Evolutionary conservation across 2,113 vertebrate species (phyloP).

Genomic region (Agapornis roseicollis): DNA sequence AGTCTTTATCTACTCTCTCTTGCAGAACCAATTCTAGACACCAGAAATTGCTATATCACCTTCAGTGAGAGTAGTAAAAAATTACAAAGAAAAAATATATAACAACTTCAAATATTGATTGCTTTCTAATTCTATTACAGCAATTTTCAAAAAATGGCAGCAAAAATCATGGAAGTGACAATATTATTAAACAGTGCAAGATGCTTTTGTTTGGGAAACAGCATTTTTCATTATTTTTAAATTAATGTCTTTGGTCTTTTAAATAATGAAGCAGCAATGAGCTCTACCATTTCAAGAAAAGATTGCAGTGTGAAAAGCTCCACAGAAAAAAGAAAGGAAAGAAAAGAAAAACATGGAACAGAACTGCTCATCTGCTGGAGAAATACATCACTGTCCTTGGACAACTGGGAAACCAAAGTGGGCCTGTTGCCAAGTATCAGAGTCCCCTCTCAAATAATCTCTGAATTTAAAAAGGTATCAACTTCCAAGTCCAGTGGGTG

Average conservation of each 20-base stretch:
- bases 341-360: neutral
- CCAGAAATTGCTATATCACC: neutral
- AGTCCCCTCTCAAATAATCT: neutral
- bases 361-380: neutral
- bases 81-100: neutral
- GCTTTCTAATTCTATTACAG: neutral
- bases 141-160: neutral
- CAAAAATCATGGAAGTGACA: neutral
- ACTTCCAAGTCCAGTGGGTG: neutral
- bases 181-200: neutral
- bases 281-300: neutral
- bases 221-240: neutral
- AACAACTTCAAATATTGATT: neutral
- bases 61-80: constrained; percentile 23
- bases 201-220: constrained; percentile 9
- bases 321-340: neutral
- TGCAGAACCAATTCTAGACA: neutral
- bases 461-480: neutral
- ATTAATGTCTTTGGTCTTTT: constrained; percentile 1
- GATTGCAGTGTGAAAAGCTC: neutral
- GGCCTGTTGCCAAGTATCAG: neutral
- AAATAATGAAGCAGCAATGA: neutral
- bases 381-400: neutral
- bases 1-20: neutral
- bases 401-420: neutral